phyloP scores from a whole-genome alignment of 92 coral and sea anemone species.

The Phymanthus crucifer region DNA sequence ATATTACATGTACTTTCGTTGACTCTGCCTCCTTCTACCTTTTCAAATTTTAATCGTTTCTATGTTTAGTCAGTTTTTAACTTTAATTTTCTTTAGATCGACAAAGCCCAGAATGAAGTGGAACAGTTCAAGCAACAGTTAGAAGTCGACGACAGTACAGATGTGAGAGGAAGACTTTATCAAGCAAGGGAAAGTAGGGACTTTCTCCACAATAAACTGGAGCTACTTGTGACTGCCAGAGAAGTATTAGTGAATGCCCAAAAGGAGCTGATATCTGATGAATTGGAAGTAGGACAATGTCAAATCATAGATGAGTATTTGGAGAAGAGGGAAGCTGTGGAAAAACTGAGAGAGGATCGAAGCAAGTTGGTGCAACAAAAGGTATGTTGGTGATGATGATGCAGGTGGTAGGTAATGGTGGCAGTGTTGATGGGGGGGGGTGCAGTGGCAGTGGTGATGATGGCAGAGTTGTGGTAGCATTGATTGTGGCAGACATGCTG shows the following conservation, averaged over 20 bases:
- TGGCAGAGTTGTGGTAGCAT: too few relatives aligned
- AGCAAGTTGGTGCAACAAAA: constrained; percentile 67
- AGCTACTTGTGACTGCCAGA: constrained; percentile 45
- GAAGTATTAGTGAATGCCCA: constrained; percentile 31
- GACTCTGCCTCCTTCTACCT: too few relatives aligned
- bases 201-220: constrained; percentile 52
- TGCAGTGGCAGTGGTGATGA: too few relatives aligned
- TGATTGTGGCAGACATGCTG: too few relatives aligned
- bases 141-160: constrained; percentile 19
- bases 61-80: too few relatives aligned
- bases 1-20: too few relatives aligned
- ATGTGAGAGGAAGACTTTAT: constrained; percentile 27
- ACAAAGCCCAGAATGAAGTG: constrained; percentile 69
- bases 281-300: constrained; percentile 2
- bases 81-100: constrained; percentile 51
- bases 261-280: neutral
- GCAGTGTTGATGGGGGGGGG: too few relatives aligned
- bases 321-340: constrained; percentile 37
- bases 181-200: constrained; percentile 62
- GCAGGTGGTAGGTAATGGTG: too few relatives aligned
- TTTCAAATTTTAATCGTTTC: too few relatives aligned
- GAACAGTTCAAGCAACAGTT: constrained; percentile 45
- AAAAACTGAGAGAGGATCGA: constrained; percentile 55
- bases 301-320: constrained; percentile 54
- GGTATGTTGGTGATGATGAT: constrained; percentile 59